Evolutionary conservation across 2,888 invertebrate genomes (phyloP).

Genomic region (Lepidocyrtinus sp.): DNA sequence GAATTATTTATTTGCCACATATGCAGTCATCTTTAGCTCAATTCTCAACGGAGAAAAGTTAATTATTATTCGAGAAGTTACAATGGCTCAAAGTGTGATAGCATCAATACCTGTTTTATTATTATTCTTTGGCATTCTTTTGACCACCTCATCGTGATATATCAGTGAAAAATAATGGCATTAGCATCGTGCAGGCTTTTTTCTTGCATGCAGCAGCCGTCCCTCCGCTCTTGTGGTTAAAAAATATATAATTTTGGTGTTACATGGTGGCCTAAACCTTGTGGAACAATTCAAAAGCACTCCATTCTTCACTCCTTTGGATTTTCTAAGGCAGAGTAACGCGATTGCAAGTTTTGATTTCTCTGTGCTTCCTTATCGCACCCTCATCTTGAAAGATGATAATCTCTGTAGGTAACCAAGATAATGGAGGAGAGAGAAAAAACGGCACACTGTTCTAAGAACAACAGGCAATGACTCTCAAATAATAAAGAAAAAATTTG

Average conservation of each 20-base stretch:
- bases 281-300: slow-evolving; percentile 17
- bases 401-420: too few relatives aligned
- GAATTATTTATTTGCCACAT: too few relatives aligned
- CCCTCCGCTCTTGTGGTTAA: too few relatives aligned
- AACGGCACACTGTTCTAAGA: neutral
- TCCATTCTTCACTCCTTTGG: neutral
- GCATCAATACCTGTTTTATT: slow-evolving; percentile 34
- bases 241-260: neutral
- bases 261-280: slow-evolving; percentile 47
- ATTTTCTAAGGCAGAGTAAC: neutral
- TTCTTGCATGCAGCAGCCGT: too few relatives aligned
- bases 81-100: slow-evolving; percentile 33
- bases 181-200: too few relatives aligned
- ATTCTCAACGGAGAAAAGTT: too few relatives aligned
- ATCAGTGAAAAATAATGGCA: too few relatives aligned
- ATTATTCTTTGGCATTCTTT: slow-evolving; percentile 43
- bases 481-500: neutral
- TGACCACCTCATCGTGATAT: slow-evolving; percentile 16
- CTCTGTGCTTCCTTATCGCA: neutral
- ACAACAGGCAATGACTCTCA: neutral
- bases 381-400: neutral
- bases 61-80: slow-evolving; percentile 39
- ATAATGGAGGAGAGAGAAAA: neutral
- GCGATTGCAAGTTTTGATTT: slow-evolving; percentile 5
- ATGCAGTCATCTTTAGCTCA: too few relatives aligned